phyloP scores from a whole-genome alignment of 2,888 invertebrate species.

The Hoplodrina ambigua region DNA sequence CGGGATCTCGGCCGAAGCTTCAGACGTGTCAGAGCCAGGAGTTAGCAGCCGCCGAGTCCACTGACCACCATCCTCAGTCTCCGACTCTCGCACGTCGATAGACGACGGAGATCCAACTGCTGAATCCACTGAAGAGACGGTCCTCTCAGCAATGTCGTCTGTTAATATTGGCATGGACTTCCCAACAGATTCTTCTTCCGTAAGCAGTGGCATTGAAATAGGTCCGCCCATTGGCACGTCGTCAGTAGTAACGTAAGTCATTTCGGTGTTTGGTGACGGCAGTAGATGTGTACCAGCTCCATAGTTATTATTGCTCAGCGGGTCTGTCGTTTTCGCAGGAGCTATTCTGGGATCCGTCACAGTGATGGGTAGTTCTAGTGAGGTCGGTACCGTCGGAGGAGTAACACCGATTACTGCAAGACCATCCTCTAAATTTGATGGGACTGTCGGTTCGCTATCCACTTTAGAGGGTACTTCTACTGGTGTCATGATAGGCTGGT shows the following conservation, averaged over 20 bases:
- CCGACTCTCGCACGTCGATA: constrained; percentile 75
- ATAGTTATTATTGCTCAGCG: constrained; percentile 77
- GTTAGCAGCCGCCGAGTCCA: constrained; percentile 82
- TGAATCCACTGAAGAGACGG: constrained; percentile 77
- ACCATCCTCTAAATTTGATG: constrained; percentile 88
- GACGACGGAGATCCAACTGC: constrained; percentile 75
- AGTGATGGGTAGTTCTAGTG: constrained; percentile 94
- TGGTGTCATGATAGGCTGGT: constrained; percentile 96
- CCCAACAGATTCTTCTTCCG: constrained; percentile 85
- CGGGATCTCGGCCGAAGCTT: constrained; percentile 83
- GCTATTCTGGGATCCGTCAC: constrained; percentile 94
- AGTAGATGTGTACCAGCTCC: constrained; percentile 73
- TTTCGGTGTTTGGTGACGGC: constrained; percentile 80
- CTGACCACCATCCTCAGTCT: constrained; percentile 73
- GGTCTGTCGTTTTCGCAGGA: constrained; percentile 83
- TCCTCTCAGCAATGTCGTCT: constrained; percentile 78
- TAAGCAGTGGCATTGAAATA: constrained; percentile 91
- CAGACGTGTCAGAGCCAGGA: constrained; percentile 82
- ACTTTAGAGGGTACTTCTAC: constrained; percentile 92
- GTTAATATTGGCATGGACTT: constrained; percentile 86
- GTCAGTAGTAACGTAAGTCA: constrained; percentile 77
- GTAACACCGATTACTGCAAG: constrained; percentile 91
- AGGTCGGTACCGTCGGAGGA: constrained; percentile 91
- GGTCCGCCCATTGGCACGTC: constrained; percentile 77
- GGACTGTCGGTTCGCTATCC: constrained; percentile 75